Evolutionary conservation across 2,113 vertebrate species (phyloP).

Genomic region (Phaethon lepturus): DNA sequence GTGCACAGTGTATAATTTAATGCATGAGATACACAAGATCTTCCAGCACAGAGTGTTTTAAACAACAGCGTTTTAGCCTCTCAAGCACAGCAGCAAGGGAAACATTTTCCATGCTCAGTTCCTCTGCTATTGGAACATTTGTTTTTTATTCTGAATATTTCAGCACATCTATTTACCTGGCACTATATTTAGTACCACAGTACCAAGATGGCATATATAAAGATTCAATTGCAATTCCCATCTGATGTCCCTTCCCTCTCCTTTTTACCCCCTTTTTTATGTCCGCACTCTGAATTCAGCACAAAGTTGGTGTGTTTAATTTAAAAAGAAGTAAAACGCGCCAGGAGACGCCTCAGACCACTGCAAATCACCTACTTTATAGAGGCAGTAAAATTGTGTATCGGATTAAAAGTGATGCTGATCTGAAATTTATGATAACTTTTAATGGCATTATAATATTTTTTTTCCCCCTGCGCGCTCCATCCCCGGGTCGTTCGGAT

Average conservation of each 20-base stretch:
- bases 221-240: slow-evolving; percentile 87
- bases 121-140: slow-evolving; percentile 81
- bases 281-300: slow-evolving; percentile 84
- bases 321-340: slow-evolving; percentile 87
- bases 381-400: slow-evolving; percentile 88
- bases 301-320: slow-evolving; percentile 88
- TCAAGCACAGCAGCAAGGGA: slow-evolving; percentile 27
- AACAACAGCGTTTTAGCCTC: slow-evolving; percentile 71
- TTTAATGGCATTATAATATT: slow-evolving; percentile 90
- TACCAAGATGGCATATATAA: slow-evolving; percentile 86
- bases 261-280: slow-evolving; percentile 86
- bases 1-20: slow-evolving; percentile 68
- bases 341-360: slow-evolving; percentile 83
- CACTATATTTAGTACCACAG: slow-evolving; percentile 85
- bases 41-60: slow-evolving; percentile 68
- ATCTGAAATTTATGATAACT: slow-evolving; percentile 89
- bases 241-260: slow-evolving; percentile 88
- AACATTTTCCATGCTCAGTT: slow-evolving; percentile 66
- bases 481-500: slow-evolving; percentile 77
- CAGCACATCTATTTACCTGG: slow-evolving; percentile 85
- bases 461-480: slow-evolving; percentile 73
- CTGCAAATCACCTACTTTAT: slow-evolving; percentile 88
- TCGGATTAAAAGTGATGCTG: slow-evolving; percentile 88
- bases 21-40: slow-evolving; percentile 50
- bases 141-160: slow-evolving; percentile 88